Base-by-base conservation (phyloP, 37 sponge, comb jelly and placozoan species). In the Chondrilla cf. caribensis region DNA sequence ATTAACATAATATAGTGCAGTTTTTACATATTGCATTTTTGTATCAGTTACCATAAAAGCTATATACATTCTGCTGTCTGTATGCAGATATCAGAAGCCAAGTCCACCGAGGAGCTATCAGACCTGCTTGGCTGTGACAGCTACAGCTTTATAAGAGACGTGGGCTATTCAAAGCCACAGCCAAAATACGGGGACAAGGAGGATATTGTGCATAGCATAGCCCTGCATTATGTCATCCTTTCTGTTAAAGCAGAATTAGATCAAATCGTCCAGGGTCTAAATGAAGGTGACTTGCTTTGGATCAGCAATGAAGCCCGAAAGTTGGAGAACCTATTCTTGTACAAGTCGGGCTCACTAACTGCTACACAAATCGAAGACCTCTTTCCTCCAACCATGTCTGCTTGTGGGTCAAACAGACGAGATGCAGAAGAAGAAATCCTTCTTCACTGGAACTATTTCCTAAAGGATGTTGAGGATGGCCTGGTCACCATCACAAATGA, bases 391-490 rank as follows among this genome's bases (percentile, higher is more conserved):
- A 70, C 24, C 44, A 8, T 73, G 18, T 73, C 76, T 14, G 44
- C 25, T 21, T 4, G 7, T 6, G 41, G 76, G 7, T 73, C 76
- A 37, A 73, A 73, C 25, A 11, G 76, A 6, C 31, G 44, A 40
- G 76, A 73, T 40, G 44, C 25, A 40, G 76, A 73, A 14, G 76
- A 73, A 21, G 76, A 73, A 37, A 73, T 73, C 18, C 11, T 22
- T 7, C 43, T 73, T 3, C 76, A 73, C 36, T 73, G 76, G 76
- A 39, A 21, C 43, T 73, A 40, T 38, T 73, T 73, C 76, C 43
- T 73, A 22, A 37, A 37, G 39, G 76, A 73, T 73, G 76, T 73
- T 8, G 43, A 73, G 42, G 25, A 39, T 21, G 76, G 76, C 76
- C 25, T 29, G 29, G 29, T 62, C 29, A 29, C 64, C 25, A 62